Percentiles rank a stretch among this genome's conserved stretches.
These are phyloP conservation scores for Drosophila lowei DNA, from an alignment of 1,140 invertebrate species.

Conservation along the genomic window DNA sequence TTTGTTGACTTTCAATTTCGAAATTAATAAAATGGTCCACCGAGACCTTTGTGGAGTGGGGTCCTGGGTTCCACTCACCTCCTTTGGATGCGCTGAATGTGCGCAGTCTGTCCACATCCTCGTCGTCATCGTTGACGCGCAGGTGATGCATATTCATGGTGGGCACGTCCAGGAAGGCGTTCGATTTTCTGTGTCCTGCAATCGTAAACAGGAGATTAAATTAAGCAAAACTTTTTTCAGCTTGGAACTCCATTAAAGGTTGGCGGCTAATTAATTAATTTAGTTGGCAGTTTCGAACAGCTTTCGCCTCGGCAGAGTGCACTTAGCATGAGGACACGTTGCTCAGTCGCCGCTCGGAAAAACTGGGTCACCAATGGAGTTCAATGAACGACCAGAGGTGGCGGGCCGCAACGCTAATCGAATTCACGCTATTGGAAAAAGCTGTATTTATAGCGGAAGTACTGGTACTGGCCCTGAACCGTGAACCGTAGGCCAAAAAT, in stretches of 20 bases:
- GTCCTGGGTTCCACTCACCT: slow-evolving; percentile 84
- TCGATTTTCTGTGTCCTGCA: slow-evolving; percentile 86
- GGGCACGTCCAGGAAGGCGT: slow-evolving; percentile 92
- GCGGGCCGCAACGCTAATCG: slow-evolving; percentile 41
- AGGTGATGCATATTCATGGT: slow-evolving; percentile 84
- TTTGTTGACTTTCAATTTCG: slow-evolving; percentile 73
- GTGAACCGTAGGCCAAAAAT: neutral
- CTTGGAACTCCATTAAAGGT: slow-evolving; percentile 15
- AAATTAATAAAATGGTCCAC: slow-evolving; percentile 67
- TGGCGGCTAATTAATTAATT: too few relatives aligned
- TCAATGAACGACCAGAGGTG: slow-evolving; percentile 29
- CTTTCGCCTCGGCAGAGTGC: slow-evolving; percentile 13
- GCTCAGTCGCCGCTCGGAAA: slow-evolving; percentile 11
- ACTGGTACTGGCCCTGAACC: neutral
- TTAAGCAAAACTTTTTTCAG: neutral
- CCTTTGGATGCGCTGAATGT: slow-evolving; percentile 96
- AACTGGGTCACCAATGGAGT: slow-evolving; percentile 63
- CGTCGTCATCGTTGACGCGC: slow-evolving; percentile 86
- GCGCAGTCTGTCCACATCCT: slow-evolving; percentile 92
- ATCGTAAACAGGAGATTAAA: slow-evolving; percentile 7
- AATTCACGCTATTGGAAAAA: slow-evolving; percentile 46
- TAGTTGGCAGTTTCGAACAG: slow-evolving; percentile 21
- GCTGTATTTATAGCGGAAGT: too few relatives aligned
- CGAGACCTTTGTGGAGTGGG: slow-evolving; percentile 14
- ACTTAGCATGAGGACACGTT: slow-evolving; percentile 2